Evolutionary conservation across 2,797 vertebrate species (phyloP), one percentile per base, ranked within the genome.

Genomic region (Zenarchopterus dispar): DNA sequence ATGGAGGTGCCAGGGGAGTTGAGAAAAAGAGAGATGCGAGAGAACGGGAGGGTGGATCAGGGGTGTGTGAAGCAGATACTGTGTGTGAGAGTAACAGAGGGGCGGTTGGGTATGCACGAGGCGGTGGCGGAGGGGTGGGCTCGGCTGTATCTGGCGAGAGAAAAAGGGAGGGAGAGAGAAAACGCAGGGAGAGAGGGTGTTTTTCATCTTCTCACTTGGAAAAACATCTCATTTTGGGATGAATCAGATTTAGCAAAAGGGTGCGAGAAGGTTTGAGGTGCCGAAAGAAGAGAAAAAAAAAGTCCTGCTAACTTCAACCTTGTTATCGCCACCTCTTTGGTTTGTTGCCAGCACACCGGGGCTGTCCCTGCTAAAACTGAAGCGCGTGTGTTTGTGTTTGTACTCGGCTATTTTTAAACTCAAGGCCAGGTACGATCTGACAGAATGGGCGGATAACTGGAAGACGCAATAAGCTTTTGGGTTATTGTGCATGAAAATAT

Each of bases 241-340:
- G 78, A 90, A 91, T 92, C 86, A 64, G 64, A 82, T 89, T 85
- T 78, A 67, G 79, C 85, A 82, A 21, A 66, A 81, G 82, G 73
- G 72, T 84, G 73, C 78, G 74, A 71, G 75, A 79, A 89, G 86
- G 84, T 88, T 85, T 67, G 84, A 84, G 63, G 79, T 72, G 11
- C 77, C 77, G 82, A 63, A 39, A 39, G 13, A 80, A 86, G 86
- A 91, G 91, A 90, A 74, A 82, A 84, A 86, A 92, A 91, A 64
- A 92, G 91, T 93, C 90, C 93, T 83, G 89, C 88, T 86, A 85
- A 88, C 89, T 88, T 92, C 88, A 89, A 88, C 81, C 84, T 90
- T 72, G 73, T 92, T 92, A 91, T 85, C 78, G 75, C 54, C 67
- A 62, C 67, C 60, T 77, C 87, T 87, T 75, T 84, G 81, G 86